Conservation (phyloP, 2,888 invertebrate species). For the Xestia ashworthii region DNA sequence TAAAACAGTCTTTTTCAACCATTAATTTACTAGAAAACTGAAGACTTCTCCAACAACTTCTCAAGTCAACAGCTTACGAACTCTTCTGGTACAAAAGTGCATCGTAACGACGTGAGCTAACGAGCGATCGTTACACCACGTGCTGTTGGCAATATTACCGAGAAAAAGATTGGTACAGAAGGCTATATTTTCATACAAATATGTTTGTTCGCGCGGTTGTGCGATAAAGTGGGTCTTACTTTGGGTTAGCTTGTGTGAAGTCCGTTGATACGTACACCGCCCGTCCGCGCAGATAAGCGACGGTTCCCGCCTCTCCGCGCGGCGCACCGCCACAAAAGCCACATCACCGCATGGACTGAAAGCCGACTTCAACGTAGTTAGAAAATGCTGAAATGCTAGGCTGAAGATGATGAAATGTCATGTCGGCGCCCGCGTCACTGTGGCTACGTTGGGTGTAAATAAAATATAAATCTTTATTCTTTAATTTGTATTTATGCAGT, state of each 20-base stretch:
- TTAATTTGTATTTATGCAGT: no score
- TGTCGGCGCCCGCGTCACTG: no score
- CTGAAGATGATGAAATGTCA: no score
- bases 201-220: neutral
- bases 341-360: neutral
- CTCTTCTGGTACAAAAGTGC: constrained; percentile 63
- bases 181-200: neutral
- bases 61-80: constrained; percentile 53
- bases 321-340: neutral
- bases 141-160: constrained; percentile 54
- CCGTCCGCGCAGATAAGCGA: neutral
- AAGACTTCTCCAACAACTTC: constrained; percentile 45
- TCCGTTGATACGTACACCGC: neutral
- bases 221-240: neutral
- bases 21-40: constrained; percentile 25
- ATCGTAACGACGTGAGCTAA: constrained; percentile 69
- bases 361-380: neutral
- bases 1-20: neutral
- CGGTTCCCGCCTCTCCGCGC: neutral
- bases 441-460: no score
- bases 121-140: constrained; percentile 70
- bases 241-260: neutral
- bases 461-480: no score
- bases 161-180: constrained; percentile 5
- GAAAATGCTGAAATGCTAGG: no score